These are phyloP conservation scores for Myotis myotis DNA, from an alignment of 2,797 vertebrate species.

Conservation along the genomic window DNA sequence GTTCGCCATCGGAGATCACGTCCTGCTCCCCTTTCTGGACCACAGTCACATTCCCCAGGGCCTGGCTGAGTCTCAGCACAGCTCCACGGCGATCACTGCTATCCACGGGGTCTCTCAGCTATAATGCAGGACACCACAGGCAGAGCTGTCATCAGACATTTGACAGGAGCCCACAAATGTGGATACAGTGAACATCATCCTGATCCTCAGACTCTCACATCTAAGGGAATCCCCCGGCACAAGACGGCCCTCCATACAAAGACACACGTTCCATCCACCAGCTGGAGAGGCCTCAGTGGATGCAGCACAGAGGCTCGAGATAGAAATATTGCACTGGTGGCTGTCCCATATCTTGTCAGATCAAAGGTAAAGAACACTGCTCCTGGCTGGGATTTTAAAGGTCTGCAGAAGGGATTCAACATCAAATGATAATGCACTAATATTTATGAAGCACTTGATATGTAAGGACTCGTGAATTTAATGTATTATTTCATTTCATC, in stretches of 20 bases:
- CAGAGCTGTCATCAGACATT: fast-evolving
- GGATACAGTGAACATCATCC: fast-evolving
- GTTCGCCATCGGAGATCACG: conserved; percentile 94
- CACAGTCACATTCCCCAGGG: conserved; percentile 95
- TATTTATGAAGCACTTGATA: fast-evolving
- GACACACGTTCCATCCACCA: fast-evolving
- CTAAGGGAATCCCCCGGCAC: not conserved
- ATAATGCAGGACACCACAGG: conserved; percentile 41
- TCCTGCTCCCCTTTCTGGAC: conserved; percentile 96
- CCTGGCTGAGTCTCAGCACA: conserved; percentile 92
- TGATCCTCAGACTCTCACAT: fast-evolving
- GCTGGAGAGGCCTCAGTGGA: not conserved
- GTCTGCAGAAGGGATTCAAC: no score
- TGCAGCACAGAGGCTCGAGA: not conserved
- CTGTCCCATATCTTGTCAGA: not conserved
- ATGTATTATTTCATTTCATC: not conserved
- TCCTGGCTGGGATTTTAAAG: not conserved
- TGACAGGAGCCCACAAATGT: not conserved
- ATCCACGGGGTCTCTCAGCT: conserved; percentile 92
- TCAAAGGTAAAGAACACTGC: not conserved
- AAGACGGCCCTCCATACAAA: not conserved
- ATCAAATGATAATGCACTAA: fast-evolving
- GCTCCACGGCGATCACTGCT: conserved; percentile 87
- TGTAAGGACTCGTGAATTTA: fast-evolving
- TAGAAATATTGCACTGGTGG: not conserved